phyloP scores from a whole-genome alignment of 2,888 invertebrate genomes.

The Cantharis lateralis region DNA sequence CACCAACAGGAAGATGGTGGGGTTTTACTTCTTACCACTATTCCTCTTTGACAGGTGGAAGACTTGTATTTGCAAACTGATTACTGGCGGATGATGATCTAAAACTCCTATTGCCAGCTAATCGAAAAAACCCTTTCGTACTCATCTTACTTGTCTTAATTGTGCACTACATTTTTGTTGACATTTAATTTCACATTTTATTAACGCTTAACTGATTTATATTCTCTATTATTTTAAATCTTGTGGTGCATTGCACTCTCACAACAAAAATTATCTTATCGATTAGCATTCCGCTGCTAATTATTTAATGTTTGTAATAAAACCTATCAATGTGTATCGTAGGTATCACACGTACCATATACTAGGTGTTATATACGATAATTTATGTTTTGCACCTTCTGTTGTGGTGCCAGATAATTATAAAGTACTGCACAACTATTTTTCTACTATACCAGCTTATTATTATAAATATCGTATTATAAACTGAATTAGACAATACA shows the following conservation, averaged over 20 bases:
- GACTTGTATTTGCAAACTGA: conserved; percentile 39
- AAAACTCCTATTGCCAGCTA: conserved; percentile 25
- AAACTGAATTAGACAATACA: not conserved
- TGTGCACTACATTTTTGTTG: not conserved
- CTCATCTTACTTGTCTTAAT: not conserved
- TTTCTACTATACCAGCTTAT: not conserved
- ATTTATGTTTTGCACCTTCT: not conserved
- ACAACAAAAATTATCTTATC: not conserved
- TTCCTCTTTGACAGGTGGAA: conserved; percentile 51
- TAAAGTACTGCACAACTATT: not conserved
- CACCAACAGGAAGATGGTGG: conserved; percentile 46
- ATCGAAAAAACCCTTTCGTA: not conserved
- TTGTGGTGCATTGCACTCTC: not conserved
- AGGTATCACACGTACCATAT: not conserved
- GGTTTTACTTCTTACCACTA: conserved; percentile 45
- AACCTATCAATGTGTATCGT: not conserved
- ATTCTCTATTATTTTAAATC: not conserved
- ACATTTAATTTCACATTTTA: not conserved
- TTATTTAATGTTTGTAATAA: conserved; percentile 1
- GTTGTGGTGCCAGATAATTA: not conserved
- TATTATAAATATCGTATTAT: not conserved
- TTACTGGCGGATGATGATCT: conserved; percentile 45
- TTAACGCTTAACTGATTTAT: not conserved
- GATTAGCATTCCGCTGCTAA: not conserved
- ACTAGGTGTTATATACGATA: not conserved